Base-by-base conservation (phyloP, 1,140 invertebrate genomes). In the Maniola jurtina region DNA sequence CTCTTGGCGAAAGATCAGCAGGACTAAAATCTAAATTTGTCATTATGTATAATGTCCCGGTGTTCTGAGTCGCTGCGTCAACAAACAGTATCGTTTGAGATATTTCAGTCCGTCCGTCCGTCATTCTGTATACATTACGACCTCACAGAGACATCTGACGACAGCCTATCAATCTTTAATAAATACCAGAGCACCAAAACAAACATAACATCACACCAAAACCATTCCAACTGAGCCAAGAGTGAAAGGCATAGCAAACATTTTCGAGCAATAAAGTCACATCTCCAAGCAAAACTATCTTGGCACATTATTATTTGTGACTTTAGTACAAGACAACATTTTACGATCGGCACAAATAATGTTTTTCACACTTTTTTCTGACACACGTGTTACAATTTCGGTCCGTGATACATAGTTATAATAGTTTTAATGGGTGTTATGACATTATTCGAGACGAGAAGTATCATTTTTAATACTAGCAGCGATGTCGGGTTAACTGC, bases 151-250 rank as follows among this genome's bases (percentile, higher is more conserved):
- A 87, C 81, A 86, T 81, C 77, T 79, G 84, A 88, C 80, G 83
- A 88, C 84, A 81, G 76, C 64, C 83, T 77, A 88, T 90, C 80
- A 88, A 90, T 90, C 87, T 87, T 76, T 80, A 83, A 87, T 86
- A 88, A 88, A 90, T 88, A 85, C 84, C 83, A 80, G 79, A 67
- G 61, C 61, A 66, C 64, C 68, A 65, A 68, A 76, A 77, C 71
- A 72, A 74, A 64, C 66, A 66, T 63, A 71, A 60, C 40, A 50
- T 47, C 42, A 15, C 65, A 36, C 50, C 7, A 36, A 16, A 38
- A 52, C 11, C 14, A 60, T 16, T 57, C 35, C 33, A 59, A 6
- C 36, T 11, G 47, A 57, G 48, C 63, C 60, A 64, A 56, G 34
- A 47, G 0, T n/a, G 25, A 47, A 34, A 14, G 33, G n/a, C n/a